Conservation (phyloP, 1,140 invertebrate species). For the Cephus cinctus region DNA sequence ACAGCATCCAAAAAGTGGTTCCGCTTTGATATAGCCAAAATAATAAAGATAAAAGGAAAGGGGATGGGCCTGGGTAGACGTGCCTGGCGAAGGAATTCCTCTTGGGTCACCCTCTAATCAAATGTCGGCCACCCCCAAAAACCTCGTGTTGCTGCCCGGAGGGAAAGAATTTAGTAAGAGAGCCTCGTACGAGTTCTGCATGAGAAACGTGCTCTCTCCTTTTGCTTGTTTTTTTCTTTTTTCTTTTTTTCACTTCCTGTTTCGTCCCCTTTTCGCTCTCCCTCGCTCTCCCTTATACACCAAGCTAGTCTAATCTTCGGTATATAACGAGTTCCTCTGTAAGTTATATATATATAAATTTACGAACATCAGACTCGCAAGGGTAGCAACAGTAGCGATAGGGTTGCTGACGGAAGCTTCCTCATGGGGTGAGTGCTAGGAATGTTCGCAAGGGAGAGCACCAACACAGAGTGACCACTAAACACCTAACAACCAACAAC, state of each 20-base stretch:
- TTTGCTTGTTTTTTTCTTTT: too few relatives aligned
- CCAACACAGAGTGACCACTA: conserved; percentile 53
- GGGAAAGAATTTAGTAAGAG: conserved; percentile 19
- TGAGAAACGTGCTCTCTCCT: conserved; percentile 16
- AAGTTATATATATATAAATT: not conserved
- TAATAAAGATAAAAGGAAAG: conserved; percentile 13
- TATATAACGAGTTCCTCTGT: not conserved
- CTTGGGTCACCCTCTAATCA: conserved; percentile 24
- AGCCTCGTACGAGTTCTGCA: conserved; percentile 17
- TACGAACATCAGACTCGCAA: too few relatives aligned
- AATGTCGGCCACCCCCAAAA: conserved; percentile 21
- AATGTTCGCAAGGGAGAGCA: too few relatives aligned
- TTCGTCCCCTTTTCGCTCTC: too few relatives aligned
- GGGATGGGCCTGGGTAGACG: conserved; percentile 8
- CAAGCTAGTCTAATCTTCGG: too few relatives aligned
- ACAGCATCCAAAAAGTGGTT: not conserved
- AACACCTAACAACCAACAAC: conserved; percentile 56
- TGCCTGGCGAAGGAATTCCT: conserved; percentile 7
- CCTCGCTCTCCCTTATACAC: too few relatives aligned
- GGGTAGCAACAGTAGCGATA: too few relatives aligned
- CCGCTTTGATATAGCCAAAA: not conserved
- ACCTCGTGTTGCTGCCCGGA: not conserved
- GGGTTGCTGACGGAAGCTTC: too few relatives aligned
- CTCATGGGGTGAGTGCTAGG: too few relatives aligned
- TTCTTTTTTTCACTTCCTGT: too few relatives aligned